A percentile compares a stretch with the other conserved stretches of the same genome.
These are phyloP conservation scores for Nerophis ophidion DNA, from an alignment of 2,113 vertebrate genomes.

Conservation along the genomic window DNA sequence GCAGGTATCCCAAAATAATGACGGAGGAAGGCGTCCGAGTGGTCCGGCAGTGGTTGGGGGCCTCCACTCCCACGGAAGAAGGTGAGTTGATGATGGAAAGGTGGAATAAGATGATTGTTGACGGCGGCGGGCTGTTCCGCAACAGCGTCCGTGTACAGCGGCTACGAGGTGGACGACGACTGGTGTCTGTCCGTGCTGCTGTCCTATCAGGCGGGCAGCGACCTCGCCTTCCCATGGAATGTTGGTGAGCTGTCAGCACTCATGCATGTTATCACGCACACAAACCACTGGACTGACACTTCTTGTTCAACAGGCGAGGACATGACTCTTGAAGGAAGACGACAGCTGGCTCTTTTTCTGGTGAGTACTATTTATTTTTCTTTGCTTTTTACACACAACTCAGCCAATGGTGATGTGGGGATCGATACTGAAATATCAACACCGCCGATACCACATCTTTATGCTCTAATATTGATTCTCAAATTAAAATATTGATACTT, in stretches of 20 bases:
- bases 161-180: constrained; percentile 83
- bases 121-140: not conserved
- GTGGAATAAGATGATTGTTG: not conserved
- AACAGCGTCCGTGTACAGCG: constrained; percentile 77
- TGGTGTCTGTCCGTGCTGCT: constrained; percentile 85
- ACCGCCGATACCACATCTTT: too few species aligned
- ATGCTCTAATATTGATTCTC: too few species aligned
- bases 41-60: constrained; percentile 78
- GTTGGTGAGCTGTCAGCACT: constrained; percentile 73
- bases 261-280: not conserved
- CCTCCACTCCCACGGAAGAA: constrained; percentile 74
- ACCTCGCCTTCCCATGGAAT: constrained; percentile 79
- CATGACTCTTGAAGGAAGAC: constrained; percentile 73
- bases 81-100: constrained; percentile 50
- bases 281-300: not conserved
- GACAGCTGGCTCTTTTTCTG: constrained; percentile 80
- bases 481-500: too few species aligned
- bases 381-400: not conserved
- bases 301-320: constrained; percentile 74
- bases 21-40: constrained; percentile 75
- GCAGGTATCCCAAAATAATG: constrained; percentile 87
- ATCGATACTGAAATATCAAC: too few species aligned
- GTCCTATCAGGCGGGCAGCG: constrained; percentile 79
- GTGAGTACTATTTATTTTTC: constrained; percentile 59
- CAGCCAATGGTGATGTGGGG: not conserved